Conservation (phyloP, 2,888 invertebrate species). For the Drosophila monieri region DNA sequence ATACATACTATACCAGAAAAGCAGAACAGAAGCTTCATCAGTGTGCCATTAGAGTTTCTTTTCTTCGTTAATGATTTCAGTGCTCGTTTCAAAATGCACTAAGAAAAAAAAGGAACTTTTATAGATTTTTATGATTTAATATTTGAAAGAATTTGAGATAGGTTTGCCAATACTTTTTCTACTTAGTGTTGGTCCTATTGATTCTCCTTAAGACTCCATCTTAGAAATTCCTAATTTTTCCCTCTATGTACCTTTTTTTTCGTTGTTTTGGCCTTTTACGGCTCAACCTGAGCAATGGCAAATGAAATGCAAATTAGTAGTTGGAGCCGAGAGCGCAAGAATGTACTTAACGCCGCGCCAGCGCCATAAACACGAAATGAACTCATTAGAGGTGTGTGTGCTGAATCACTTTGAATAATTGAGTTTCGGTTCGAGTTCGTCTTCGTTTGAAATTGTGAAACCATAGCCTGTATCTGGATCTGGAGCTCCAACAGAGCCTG, state of each 20-base stretch:
- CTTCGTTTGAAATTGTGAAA: conserved; percentile 3
- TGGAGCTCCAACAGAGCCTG: conserved; percentile 12
- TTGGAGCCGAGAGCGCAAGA: conserved; percentile 22
- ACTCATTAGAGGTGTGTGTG: conserved; percentile 56
- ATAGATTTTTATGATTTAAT: too few species aligned
- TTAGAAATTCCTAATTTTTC: neutral
- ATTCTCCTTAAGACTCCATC: neutral
- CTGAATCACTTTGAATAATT: conserved; percentile 68
- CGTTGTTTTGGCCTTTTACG: conserved; percentile 10
- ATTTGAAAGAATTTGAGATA: too few species aligned
- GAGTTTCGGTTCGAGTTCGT: conserved; percentile 39
- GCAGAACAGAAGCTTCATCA: conserved; percentile 17
- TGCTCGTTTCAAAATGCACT: conserved; percentile 1
- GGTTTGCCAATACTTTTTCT: too few species aligned
- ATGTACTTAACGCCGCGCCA: conserved; percentile 31
- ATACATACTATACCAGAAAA: neutral
- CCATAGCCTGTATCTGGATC: neutral
- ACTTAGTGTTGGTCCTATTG: too few species aligned
- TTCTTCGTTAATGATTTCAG: conserved; percentile 49
- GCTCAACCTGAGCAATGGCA: conserved; percentile 49
- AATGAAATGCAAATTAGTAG: conserved; percentile 70
- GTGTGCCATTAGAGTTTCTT: conserved; percentile 33
- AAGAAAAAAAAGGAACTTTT: neutral
- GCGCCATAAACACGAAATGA: conserved; percentile 64
- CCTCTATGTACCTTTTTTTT: conserved; percentile 29